phyloP scores from a whole-genome alignment of 2,113 vertebrate species.

The Astur gentilis region DNA sequence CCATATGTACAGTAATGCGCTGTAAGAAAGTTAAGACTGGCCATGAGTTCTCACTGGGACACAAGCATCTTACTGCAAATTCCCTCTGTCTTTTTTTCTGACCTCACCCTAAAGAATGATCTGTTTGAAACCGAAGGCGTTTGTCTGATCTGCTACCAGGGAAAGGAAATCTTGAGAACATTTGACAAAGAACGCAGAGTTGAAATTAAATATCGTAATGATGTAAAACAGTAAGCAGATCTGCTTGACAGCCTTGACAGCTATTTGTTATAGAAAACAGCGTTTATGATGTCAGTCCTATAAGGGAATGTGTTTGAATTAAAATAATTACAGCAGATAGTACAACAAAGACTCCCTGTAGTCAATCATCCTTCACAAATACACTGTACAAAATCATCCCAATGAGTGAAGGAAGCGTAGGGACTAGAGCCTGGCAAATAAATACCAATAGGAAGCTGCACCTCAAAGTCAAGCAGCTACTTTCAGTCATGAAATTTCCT shows the following conservation, averaged over 20 bases:
- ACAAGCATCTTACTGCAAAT: not conserved
- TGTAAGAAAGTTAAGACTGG: not conserved
- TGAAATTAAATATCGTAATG: constrained; percentile 76
- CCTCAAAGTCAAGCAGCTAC: not conserved
- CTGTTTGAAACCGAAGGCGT: not conserved
- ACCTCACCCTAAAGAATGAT: not conserved
- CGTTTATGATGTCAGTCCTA: constrained; percentile 73
- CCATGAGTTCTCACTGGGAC: not conserved
- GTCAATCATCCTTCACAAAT: constrained; percentile 69
- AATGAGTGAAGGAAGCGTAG: not conserved
- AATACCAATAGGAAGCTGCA: not conserved
- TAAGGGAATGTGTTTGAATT: constrained; percentile 61
- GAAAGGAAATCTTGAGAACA: constrained; percentile 51
- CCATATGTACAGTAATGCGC: not conserved
- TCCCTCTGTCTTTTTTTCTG: not conserved
- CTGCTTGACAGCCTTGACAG: constrained; percentile 75
- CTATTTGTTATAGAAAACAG: constrained; percentile 75
- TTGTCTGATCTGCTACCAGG: constrained; percentile 32
- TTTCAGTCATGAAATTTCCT: not conserved
- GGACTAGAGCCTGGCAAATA: not conserved
- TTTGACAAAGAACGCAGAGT: constrained; percentile 42
- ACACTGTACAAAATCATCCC: constrained; percentile 17
- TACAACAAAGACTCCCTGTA: constrained; percentile 70
- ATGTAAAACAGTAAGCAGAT: constrained; percentile 76
- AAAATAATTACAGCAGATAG: constrained; percentile 74